These are phyloP conservation scores for Olivierus martensii DNA, from an alignment of 1,140 invertebrate genomes.

Conservation along the genomic window DNA sequence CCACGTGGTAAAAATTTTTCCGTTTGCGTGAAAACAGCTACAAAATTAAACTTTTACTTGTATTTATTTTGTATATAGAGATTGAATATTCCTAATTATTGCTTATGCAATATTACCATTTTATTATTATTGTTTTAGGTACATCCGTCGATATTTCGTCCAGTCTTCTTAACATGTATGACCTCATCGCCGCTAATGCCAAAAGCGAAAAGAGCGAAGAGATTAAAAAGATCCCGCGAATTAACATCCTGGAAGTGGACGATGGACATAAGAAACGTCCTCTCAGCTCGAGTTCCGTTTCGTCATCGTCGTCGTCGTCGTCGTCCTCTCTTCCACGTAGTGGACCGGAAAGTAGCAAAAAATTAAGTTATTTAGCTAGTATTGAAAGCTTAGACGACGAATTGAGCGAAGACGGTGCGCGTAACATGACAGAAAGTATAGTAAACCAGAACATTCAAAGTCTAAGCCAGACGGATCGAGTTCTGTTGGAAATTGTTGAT, in stretches of 20 bases:
- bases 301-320: constrained; percentile 50
- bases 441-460: constrained; percentile 30
- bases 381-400: constrained; percentile 53
- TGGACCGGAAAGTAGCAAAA: constrained; percentile 22
- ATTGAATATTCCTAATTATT: no score
- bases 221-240: neutral
- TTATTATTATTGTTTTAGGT: constrained; percentile 40
- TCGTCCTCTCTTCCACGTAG: constrained; percentile 24
- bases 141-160: constrained; percentile 48
- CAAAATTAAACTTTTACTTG: no score
- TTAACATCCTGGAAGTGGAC: neutral
- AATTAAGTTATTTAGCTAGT: constrained; percentile 51
- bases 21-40: no score
- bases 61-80: no score
- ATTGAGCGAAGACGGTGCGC: constrained; percentile 31
- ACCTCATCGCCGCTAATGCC: constrained; percentile 39
- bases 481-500: constrained; percentile 81
- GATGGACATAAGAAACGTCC: constrained; percentile 37
- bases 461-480: constrained; percentile 62
- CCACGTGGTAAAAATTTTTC: no score
- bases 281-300: constrained; percentile 65
- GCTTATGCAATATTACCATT: no score
- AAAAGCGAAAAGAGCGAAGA: constrained; percentile 10
- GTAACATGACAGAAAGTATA: constrained; percentile 20
- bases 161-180: constrained; percentile 48